phyloP scores from a whole-genome alignment of 2,113 vertebrate genomes.

The Felis chaus region DNA sequence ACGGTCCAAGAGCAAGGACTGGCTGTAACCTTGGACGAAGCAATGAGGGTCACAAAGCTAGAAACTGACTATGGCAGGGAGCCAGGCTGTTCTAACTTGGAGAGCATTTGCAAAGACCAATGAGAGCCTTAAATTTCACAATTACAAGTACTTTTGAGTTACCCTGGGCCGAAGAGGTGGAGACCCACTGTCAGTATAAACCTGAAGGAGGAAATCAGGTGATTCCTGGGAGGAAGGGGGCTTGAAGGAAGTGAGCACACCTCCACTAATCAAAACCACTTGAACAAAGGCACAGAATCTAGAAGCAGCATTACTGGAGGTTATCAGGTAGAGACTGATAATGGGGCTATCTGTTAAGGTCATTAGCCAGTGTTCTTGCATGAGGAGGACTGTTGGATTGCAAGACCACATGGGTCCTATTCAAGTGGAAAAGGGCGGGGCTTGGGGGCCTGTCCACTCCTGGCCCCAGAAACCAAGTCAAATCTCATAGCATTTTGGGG shows the following conservation, averaged over 20 bases:
- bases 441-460: background rate
- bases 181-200: background rate
- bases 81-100: background rate
- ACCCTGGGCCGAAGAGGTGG: background rate
- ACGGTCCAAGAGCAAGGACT: background rate
- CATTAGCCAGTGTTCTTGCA: background rate
- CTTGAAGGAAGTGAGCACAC: background rate
- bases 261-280: background rate
- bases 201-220: background rate
- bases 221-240: background rate
- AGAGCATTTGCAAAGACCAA: background rate
- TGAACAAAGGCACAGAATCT: background rate
- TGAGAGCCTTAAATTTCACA: background rate
- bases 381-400: background rate
- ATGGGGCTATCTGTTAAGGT: background rate
- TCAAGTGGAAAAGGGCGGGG: background rate
- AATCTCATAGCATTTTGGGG: background rate
- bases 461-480: background rate
- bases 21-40: background rate
- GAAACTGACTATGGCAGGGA: background rate
- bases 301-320: background rate
- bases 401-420: background rate
- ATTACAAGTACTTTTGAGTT: background rate
- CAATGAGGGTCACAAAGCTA: background rate
- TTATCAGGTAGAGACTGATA: background rate